phyloP scores from a whole-genome alignment of 2,888 invertebrate species.

The Melitaea athalia region DNA sequence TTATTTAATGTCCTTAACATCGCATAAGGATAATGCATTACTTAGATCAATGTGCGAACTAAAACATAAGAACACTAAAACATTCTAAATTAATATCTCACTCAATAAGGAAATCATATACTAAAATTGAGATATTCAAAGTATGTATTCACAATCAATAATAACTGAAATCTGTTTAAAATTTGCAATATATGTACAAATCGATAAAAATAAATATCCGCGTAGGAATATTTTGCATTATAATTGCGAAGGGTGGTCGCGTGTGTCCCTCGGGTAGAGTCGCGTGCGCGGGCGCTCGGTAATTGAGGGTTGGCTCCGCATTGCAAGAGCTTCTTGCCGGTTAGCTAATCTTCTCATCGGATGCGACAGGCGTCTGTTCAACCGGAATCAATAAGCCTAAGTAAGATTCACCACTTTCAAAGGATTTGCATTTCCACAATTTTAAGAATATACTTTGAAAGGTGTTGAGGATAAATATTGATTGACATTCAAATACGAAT shows the following conservation, averaged over 20 bases:
- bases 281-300: constrained; percentile 66
- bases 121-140: not conserved
- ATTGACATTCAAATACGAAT: not conserved
- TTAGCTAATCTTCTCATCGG: constrained; percentile 66
- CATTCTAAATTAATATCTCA: no score
- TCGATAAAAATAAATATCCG: constrained; percentile 29
- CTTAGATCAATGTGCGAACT: no score
- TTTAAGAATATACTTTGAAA: not conserved
- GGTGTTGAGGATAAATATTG: not conserved
- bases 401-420: constrained; percentile 20
- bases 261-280: constrained; percentile 69
- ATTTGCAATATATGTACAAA: constrained; percentile 6
- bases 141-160: not conserved
- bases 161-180: not conserved
- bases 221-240: constrained; percentile 55
- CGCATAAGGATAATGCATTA: no score
- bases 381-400: constrained; percentile 54
- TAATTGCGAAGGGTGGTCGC: constrained; percentile 70
- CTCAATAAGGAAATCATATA: no score
- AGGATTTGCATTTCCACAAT: constrained; percentile 15
- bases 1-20: no score
- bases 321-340: constrained; percentile 68
- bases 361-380: constrained; percentile 64
- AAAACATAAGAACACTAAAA: no score
- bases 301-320: constrained; percentile 67